Conservation (phyloP, 2,797 vertebrate genomes). For the Manis crassicaudata region DNA sequence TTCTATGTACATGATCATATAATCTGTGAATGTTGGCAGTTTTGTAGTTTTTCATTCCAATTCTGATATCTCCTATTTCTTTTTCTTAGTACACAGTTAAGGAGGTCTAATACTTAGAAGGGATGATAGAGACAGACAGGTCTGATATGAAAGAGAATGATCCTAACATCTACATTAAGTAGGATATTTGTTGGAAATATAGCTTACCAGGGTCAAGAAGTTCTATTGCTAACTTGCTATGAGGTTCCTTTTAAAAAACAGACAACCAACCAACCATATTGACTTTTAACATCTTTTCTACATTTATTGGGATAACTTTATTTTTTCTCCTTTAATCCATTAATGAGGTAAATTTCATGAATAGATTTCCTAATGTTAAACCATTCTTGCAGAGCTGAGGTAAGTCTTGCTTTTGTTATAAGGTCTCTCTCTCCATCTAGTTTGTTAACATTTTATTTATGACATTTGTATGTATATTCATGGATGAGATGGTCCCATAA, state of each 20-base stretch:
- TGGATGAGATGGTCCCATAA: neutral
- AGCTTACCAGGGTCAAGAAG: neutral
- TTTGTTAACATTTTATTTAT: neutral
- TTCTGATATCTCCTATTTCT: neutral
- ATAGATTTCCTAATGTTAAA: neutral
- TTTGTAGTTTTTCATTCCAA: neutral
- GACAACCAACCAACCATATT: neutral
- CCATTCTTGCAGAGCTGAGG: neutral
- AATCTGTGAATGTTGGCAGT: neutral
- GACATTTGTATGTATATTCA: neutral
- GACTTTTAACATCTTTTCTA: neutral
- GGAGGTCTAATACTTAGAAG: neutral
- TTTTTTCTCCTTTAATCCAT: neutral
- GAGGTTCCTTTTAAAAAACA: neutral
- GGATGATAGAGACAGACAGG: neutral
- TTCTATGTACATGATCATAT: neutral
- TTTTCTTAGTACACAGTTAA: neutral
- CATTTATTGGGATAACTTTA: neutral
- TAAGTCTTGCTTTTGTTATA: neutral
- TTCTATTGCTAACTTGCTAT: neutral
- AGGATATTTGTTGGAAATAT: conserved; percentile 1
- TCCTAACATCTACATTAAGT: neutral
- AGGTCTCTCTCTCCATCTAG: too few relatives aligned
- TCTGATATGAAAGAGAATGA: neutral
- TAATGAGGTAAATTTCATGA: neutral